Base-by-base conservation (phyloP, 2,113 vertebrate genomes). In the Anthoscopus minutus region DNA sequence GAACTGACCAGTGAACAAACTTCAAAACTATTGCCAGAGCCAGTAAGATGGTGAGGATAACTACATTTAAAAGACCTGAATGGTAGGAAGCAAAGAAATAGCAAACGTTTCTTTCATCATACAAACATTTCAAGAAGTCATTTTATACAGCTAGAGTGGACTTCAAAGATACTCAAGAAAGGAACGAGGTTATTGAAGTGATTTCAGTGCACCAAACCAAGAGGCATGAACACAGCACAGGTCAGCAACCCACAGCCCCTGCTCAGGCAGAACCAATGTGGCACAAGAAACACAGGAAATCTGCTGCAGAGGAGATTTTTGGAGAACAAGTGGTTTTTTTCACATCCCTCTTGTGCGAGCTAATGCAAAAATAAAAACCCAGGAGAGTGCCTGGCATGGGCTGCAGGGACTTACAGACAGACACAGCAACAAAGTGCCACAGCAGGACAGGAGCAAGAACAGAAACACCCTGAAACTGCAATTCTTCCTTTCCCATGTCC, bases 21-120 rank as follows among this genome's bases (percentile, higher is more conserved):
- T 74, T 84, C 73, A 91, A 74, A 92, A 81, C 67, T 65, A 95
- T 79, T 91, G 88, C 95, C 94, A 97, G 93, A 97, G 65, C 95
- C 92, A 97, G 97, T 97, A 97, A 97, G 93, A 97, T 96, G 97
- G 97, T 97, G 96, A 97, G 97, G 97, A 91, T 96, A 97, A 97
- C 97, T 96, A 95, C 88, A 94, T 93, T 86, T 92, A 89, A 95
- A 93, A 96, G 97, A 97, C 94, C 95, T 93, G 88, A 97, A 92
- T 92, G 89, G 94, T 88, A 94, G 91, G 86, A 92, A 97, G 92
- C 91, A 93, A 93, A 93, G 87, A 78, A 89, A 96, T 93, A 96
- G 89, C 88, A 97, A 92, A 89, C 50, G 79, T 92, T 94, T 95
- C 92, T 93, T 85, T 97, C 57, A 89, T 51, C 83, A 70, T 13